phyloP scores from a whole-genome alignment of 2,888 invertebrate genomes.

The Hololepta plana region DNA sequence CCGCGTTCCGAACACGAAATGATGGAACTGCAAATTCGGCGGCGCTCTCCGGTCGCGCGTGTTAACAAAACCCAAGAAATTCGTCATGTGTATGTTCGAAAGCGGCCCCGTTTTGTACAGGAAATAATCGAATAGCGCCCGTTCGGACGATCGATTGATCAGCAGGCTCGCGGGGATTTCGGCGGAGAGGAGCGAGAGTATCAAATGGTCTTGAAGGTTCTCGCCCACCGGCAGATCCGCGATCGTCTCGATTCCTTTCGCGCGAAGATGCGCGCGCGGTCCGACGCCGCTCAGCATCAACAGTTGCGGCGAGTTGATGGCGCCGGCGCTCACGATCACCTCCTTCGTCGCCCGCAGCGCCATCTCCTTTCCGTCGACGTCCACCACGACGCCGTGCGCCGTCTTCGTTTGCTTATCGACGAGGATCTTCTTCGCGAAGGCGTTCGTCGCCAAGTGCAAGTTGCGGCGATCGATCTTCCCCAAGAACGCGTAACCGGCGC shows the following conservation, averaged over 20 bases:
- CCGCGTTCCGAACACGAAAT: conserved; percentile 3
- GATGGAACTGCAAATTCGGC: no score
- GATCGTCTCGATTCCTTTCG: conserved; percentile 20
- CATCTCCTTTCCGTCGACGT: conserved; percentile 40
- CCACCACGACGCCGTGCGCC: conserved; percentile 59
- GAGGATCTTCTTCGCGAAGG: no score
- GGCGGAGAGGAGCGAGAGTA: background rate
- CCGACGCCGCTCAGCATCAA: conserved; percentile 60
- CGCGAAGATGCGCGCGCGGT: conserved; percentile 20
- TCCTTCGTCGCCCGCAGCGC: conserved; percentile 59
- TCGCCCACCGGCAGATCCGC: conserved; percentile 27
- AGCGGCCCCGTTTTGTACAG: conserved; percentile 29
- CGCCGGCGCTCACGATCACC: conserved; percentile 72
- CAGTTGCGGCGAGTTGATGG: conserved; percentile 75
- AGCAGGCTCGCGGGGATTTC: no score
- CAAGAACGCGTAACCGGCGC: background rate
- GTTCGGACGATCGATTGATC: no score
- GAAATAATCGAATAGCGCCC: conserved; percentile 27
- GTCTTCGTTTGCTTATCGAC: conserved; percentile 48
- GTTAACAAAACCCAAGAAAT: conserved; percentile 30
- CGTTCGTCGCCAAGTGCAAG: no score
- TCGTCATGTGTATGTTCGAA: conserved; percentile 23
- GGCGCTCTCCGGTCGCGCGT: no score
- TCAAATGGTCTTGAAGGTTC: conserved; percentile 6
- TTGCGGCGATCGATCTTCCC: no score